These are phyloP conservation scores for Arenicola marina DNA, from an alignment of 2,888 invertebrate species.

Conservation along the genomic window DNA sequence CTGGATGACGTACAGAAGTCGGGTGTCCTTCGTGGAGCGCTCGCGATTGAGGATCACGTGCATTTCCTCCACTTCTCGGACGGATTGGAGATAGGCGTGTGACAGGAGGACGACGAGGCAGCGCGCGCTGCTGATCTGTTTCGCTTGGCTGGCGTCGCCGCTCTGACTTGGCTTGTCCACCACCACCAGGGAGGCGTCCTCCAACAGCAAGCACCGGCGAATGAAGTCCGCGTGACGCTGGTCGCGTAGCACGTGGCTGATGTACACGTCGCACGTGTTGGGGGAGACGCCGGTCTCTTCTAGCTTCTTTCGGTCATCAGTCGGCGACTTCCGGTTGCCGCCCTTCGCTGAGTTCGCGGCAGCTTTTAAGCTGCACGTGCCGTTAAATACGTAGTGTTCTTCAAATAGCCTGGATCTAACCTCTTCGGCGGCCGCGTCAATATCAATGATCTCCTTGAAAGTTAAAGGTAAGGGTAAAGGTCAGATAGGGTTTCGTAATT, in stretches of 20 bases:
- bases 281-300: too few species aligned
- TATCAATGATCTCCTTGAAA: too few species aligned
- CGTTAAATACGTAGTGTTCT: too few species aligned
- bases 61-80: constrained; percentile 45
- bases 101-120: constrained; percentile 47
- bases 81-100: constrained; percentile 38
- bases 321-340: too few species aligned
- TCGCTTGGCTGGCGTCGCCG: not conserved
- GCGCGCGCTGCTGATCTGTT: constrained; percentile 36
- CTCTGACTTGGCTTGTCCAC: constrained; percentile 3
- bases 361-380: too few species aligned
- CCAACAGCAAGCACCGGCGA: not conserved
- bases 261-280: constrained; percentile 5
- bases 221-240: constrained; percentile 8
- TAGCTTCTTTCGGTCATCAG: too few species aligned
- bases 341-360: too few species aligned
- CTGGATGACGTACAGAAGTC: constrained; percentile 38
- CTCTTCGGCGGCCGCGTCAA: too few species aligned
- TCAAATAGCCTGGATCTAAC: too few species aligned
- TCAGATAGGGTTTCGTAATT: too few species aligned
- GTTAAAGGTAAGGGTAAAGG: too few species aligned
- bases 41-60: constrained; percentile 45
- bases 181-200: not conserved
- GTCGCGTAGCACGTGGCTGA: constrained; percentile 17
- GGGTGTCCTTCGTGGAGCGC: constrained; percentile 20